Conservation (phyloP, 2,113 vertebrate species). For the Saccopteryx bilineata region DNA sequence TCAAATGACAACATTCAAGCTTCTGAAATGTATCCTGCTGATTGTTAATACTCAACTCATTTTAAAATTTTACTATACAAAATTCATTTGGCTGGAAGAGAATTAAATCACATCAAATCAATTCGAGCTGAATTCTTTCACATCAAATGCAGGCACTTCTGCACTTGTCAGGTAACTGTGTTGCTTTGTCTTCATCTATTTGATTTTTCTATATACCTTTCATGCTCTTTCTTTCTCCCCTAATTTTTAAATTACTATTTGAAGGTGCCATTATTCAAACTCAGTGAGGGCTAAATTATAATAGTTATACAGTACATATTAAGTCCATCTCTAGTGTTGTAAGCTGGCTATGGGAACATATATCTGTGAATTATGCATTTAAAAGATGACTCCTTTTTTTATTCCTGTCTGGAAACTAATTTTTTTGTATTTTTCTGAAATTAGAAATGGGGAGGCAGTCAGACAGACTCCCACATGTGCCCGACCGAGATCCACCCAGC, state of each 20-base stretch:
- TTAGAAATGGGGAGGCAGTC: too few species aligned
- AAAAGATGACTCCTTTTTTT: neutral
- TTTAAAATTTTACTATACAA: constrained; percentile 30
- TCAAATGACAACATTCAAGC: constrained; percentile 32
- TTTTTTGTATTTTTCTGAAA: too few species aligned
- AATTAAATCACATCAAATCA: constrained; percentile 46
- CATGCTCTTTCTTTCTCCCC: neutral
- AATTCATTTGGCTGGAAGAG: constrained; percentile 60
- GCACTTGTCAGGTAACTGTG: neutral
- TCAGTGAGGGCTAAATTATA: constrained; percentile 7
- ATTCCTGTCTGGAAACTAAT: constrained; percentile 25
- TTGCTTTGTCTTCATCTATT: constrained; percentile 43
- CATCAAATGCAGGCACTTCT: neutral
- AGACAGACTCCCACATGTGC: too few species aligned
- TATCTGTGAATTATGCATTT: constrained; percentile 36
- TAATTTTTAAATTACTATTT: constrained; percentile 55
- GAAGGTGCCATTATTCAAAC: constrained; percentile 6
- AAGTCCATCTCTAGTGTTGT: neutral
- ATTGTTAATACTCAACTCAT: constrained; percentile 52
- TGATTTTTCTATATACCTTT: constrained; percentile 57
- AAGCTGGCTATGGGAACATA: neutral
- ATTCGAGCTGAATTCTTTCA: constrained; percentile 32
- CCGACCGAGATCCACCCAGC: too few species aligned
- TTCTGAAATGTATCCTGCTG: constrained; percentile 64
- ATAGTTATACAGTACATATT: neutral